Base-by-base conservation (phyloP, 2,113 vertebrate species). In the Leptosomus discolor region DNA sequence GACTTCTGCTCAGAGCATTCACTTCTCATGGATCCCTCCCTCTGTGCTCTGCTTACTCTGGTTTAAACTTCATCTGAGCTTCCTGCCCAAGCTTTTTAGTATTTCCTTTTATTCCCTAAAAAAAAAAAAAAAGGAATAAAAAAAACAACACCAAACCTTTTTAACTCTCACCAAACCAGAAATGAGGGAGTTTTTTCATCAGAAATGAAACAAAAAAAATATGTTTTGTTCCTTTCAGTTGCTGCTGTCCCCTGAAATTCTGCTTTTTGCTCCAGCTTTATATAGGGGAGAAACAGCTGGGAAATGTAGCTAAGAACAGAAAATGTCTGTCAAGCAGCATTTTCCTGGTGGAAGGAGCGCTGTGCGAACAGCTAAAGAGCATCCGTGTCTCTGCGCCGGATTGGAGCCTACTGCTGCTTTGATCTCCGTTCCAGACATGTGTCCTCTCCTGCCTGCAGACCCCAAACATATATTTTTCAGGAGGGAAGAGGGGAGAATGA, bases 301-400 rank as follows among this genome's bases (percentile, higher is more conserved):
- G 11, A 10, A 57, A 48, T 4, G 2, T 1, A 21, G 84, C 68
- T 60, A 65, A 74, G 85, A 53, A 24, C 27, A 12, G n/a, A 32
- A 50, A 54, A 39, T 36, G 2, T 17, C 60, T 24, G 15, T 61
- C 22, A 27, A 21, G 53, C 32, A n/a, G n/a, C 2, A 0, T 30
- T 73, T 26, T 34, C 41, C 36, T 54, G 58, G 50, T 41, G 56
- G 73, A 83, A 80, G 53, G 30, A 67, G 64, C 26, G 2, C 11
- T 32, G 51, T 4, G 5, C 90, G 71, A 60, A 61, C 56, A 53
- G 58, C 68, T n/a, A 3, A 61, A 37, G 53, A 68, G 87, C 32
- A 71, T 39, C 75, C 29, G 0, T 36, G 10, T 71, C 37, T 54
- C 75, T 37, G 39, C 1, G 2, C 41, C 3, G 1, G 1, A 45